These are phyloP conservation scores for Manis crassicaudata DNA, from an alignment of 2,797 vertebrate species.

Conservation along the genomic window DNA sequence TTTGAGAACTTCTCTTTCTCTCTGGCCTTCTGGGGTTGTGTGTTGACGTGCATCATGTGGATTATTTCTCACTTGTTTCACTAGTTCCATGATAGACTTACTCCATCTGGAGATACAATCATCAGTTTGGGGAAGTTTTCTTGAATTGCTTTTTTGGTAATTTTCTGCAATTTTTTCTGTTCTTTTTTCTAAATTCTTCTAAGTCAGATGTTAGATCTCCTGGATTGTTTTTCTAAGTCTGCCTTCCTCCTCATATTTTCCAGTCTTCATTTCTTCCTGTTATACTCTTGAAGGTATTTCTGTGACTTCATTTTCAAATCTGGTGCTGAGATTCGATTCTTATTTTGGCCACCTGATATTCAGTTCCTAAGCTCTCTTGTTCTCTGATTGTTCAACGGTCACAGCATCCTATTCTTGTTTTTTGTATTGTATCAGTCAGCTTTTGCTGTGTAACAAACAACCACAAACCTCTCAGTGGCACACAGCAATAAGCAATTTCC, in stretches of 20 bases:
- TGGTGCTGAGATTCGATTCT: not conserved
- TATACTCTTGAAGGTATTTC: not conserved
- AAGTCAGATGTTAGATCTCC: not conserved
- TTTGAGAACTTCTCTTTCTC: not conserved
- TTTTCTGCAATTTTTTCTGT: not conserved
- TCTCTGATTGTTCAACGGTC: not conserved
- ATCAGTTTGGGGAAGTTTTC: not conserved
- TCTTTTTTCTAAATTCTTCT: not conserved
- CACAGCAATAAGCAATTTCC: not conserved
- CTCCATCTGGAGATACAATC: not conserved
- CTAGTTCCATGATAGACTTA: not conserved
- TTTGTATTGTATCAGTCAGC: not conserved
- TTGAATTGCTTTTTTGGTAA: not conserved
- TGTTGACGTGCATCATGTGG: not conserved
- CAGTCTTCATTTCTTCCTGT: not conserved
- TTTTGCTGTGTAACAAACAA: not conserved
- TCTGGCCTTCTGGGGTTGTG: not conserved
- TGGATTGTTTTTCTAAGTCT: not conserved
- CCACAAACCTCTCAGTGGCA: not conserved
- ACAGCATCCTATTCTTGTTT: not conserved
- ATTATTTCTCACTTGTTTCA: not conserved
- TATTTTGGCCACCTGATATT: not conserved
- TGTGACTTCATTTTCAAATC: not conserved
- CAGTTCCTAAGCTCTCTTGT: not conserved
- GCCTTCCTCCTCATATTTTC: not conserved